These are phyloP conservation scores for Latheticus oryzae DNA, from an alignment of 2,888 invertebrate genomes.

Conservation along the genomic window DNA sequence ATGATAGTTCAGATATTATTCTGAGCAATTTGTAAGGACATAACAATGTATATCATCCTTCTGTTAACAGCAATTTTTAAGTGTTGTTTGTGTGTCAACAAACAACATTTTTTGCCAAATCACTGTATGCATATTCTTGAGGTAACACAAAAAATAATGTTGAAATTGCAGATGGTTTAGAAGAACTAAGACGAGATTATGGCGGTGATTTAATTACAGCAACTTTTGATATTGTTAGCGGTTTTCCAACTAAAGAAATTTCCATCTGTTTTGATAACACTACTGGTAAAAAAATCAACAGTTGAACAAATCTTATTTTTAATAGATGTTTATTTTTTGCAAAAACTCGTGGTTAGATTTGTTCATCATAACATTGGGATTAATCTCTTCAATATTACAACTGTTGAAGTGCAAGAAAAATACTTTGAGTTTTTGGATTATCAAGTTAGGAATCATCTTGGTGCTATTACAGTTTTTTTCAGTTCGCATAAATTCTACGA, in stretches of 20 bases:
- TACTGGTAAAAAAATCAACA: constrained; percentile 52
- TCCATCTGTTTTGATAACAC: constrained; percentile 59
- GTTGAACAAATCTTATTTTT: constrained; percentile 24
- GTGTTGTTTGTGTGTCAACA: no score
- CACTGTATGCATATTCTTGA: no score
- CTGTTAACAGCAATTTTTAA: no score
- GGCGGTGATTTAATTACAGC: constrained; percentile 61
- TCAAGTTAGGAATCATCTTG: constrained; percentile 68
- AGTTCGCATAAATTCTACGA: constrained; percentile 70
- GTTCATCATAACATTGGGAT: constrained; percentile 53
- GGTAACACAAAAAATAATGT: no score
- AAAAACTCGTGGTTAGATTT: constrained; percentile 51
- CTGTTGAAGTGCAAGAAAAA: constrained; percentile 62
- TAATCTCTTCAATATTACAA: constrained; percentile 59
- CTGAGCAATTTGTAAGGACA: no score
- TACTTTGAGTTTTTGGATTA: constrained; percentile 68
- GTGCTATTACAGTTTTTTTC: constrained; percentile 69
- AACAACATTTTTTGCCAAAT: background rate
- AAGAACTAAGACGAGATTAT: constrained; percentile 48
- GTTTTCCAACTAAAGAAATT: constrained; percentile 58
- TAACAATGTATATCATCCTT: no score
- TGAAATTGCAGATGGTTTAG: constrained; percentile 46
- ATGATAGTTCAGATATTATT: no score
- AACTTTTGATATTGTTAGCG: constrained; percentile 58
- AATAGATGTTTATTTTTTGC: constrained; percentile 55